Base-by-base conservation (phyloP, 2,797 vertebrate species). In the Simalia tracyae region DNA sequence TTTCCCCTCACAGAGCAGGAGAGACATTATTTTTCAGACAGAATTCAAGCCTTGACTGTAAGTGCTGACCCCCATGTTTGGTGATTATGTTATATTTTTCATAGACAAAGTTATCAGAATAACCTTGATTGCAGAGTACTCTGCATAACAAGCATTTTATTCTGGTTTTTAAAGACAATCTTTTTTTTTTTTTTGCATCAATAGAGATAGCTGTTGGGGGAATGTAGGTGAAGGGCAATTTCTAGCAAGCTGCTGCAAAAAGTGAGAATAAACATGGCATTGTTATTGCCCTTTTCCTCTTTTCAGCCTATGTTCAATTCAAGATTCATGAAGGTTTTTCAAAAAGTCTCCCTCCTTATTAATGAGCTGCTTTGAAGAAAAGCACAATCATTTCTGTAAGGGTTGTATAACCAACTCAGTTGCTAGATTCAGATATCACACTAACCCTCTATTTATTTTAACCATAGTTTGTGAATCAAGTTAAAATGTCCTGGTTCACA, bases 231-330 rank as follows among this genome's bases (percentile, higher is more conserved):
- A 90, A 91, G 36, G n/a, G 64, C 90, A 10, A 36, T 17, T 89
- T 87, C 26, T 57, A 6, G 0, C 5, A 84, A 54, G 91, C 89
- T 72, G 42, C 22, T 59, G 24, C 2, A 66, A 84, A 57, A 91
- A 87, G 72, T 7, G 72, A 60, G 66, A 72, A 17, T 50, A 17
- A 66, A 0, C 0, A 64, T 36, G 46, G 86, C 14, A 6, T 28
- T 85, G 54, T 72, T 0, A 0, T 42, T 66, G 0, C 36, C 0
- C 0, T 0, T 76, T 19, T 0, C 0, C n/a, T 64, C 92, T n/a
- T 91, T 89, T 42, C 22, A 3, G 11, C 3, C 93, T 94, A 92
- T 90, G 31, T 84, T 66, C 84, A 93, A 92, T 94, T 93, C 92
- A 46, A 76, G 66, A 59, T 28, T 50, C 85, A 85, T 24, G 66